phyloP scores from a whole-genome alignment of 2,113 vertebrate genomes.

The Epinephelus fuscoguttatus region DNA sequence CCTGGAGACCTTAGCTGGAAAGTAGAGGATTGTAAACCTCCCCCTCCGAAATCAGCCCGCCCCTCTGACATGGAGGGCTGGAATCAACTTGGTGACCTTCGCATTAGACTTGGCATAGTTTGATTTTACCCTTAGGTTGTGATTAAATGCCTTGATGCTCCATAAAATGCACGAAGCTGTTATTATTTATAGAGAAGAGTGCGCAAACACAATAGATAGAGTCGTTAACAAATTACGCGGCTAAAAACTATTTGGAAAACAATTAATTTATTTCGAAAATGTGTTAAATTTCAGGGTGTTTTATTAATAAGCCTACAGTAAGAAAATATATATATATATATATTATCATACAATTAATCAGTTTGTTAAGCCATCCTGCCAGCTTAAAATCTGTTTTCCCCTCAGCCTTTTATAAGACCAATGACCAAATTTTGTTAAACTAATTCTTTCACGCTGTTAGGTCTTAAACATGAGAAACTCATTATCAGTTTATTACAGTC shows the following conservation, averaged over 20 bases:
- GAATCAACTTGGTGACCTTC: conserved; percentile 72
- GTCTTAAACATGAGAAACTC: not conserved
- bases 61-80: conserved; percentile 54
- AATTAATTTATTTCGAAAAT: not conserved
- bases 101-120: conserved; percentile 28
- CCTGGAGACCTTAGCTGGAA: conserved; percentile 67
- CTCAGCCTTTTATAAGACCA: not conserved
- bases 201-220: not conserved
- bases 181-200: conserved; percentile 4
- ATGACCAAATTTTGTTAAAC: not conserved
- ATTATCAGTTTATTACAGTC: not conserved
- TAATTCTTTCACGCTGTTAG: not conserved
- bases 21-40: conserved; percentile 56
- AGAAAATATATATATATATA: not conserved
- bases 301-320: not conserved
- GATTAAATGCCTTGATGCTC: conserved; percentile 10
- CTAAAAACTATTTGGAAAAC: not conserved
- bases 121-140: not conserved
- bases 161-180: conserved; percentile 1
- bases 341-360: not conserved
- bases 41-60: conserved; percentile 67
- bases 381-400: not conserved
- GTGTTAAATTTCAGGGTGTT: not conserved
- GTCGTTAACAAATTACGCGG: not conserved
- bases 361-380: not conserved